Base-by-base conservation (phyloP, 2,797 vertebrate species). In the Arvicola amphibius region DNA sequence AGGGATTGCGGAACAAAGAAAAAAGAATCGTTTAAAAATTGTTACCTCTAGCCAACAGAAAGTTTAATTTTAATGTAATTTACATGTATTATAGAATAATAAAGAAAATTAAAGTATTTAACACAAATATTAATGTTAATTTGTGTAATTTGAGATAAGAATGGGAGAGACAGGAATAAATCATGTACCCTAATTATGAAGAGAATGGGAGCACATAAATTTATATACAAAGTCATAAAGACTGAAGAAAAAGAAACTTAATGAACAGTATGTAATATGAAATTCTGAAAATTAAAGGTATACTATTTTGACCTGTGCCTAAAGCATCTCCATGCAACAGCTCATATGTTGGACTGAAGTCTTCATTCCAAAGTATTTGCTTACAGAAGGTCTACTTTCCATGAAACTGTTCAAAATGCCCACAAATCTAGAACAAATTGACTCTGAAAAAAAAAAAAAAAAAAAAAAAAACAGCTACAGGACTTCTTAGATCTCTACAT, bases 181-280 rank as follows among this genome's bases (percentile, higher is more conserved):
- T 88, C n/a, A 79, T n/a, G 0, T 10, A 1, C 32, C 34, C 7
- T 43, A 61, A 81, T 71, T 63, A 65, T 73, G 19, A 80, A 90
- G 9, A 37, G 46, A 77, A 43, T 59, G 23, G 6, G 5, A 63
- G 14, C 7, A 21, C 4, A 43, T n/a, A 78, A 40, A 81, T 80
- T 79, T 84, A 59, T 19, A 29, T 5, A 61, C 0, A 56, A 77
- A 93, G 37, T 2, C 73, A 65, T n/a, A 13, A 53, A 90, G 23
- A 61, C 59, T 63, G 23, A 74, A 53, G 48, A 32, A 51, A 74
- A 80, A 88, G 4, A 63, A 14, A 1, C 0, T 76, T 51, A n/a
- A 29, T 56, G 29, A n/a, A 8, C 16, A n/a, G n/a, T 40, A 1
- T 12, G 2, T 1, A 48, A 16, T 10, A 2, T 59, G 1, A 6